Percentiles rank a stretch among this genome's conserved stretches.
Evolutionary conservation across 2,888 invertebrate species (phyloP).

Genomic region (Drosophila prolongata): DNA sequence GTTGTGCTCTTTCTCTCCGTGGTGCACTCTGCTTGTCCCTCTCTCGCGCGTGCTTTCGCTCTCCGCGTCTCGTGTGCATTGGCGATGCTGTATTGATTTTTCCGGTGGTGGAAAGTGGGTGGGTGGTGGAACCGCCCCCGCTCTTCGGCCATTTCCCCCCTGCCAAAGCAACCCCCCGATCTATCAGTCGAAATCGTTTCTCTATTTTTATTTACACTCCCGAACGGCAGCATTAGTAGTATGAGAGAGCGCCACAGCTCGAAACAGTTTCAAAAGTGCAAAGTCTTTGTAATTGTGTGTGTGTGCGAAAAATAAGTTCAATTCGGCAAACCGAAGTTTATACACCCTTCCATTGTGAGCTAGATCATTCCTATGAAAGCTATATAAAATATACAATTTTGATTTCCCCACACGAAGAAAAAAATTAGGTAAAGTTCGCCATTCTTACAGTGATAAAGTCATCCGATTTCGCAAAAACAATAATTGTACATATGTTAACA

Average conservation of each 20-base stretch:
- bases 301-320: not conserved
- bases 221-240: slow-evolving; percentile 12
- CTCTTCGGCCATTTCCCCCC: not conserved
- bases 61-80: slow-evolving; percentile 27
- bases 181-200: slow-evolving; percentile 18
- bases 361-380: too few relatives aligned
- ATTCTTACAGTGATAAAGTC: too few relatives aligned
- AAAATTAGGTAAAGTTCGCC: too few relatives aligned
- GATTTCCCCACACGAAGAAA: too few relatives aligned
- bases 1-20: slow-evolving; percentile 55
- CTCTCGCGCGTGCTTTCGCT: slow-evolving; percentile 15
- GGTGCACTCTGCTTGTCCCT: slow-evolving; percentile 1
- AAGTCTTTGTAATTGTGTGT: slow-evolving; percentile 20
- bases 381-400: too few relatives aligned
- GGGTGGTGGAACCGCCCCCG: slow-evolving; percentile 36
- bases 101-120: slow-evolving; percentile 56
- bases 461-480: too few relatives aligned
- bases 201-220: slow-evolving; percentile 24
- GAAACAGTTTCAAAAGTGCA: slow-evolving; percentile 40
- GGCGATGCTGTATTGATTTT: slow-evolving; percentile 78
- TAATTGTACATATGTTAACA: too few relatives aligned
- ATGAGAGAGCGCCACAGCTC: slow-evolving; percentile 2
- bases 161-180: slow-evolving; percentile 6
- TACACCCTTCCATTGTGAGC: too few relatives aligned
- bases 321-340: too few relatives aligned